phyloP scores from a whole-genome alignment of 2,888 invertebrate genomes.

The Drosophila parthenogenetica region DNA sequence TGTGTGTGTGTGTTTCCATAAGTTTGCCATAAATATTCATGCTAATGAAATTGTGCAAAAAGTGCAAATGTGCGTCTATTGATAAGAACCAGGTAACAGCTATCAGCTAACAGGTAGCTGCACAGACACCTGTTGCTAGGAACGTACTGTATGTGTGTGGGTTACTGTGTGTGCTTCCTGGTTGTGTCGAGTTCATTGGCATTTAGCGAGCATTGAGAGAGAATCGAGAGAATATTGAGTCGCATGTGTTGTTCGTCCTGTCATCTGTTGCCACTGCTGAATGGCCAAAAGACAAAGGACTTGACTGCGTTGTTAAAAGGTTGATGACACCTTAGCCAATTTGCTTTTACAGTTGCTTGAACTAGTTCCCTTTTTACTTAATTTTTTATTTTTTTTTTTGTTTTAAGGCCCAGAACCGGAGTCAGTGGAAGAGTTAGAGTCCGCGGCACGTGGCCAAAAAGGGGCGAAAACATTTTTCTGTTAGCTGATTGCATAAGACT shows the following conservation, averaged over 20 bases:
- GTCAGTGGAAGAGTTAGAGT: constrained; percentile 8
- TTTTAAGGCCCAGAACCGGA: neutral
- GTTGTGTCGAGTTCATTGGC: constrained; percentile 68
- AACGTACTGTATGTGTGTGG: constrained; percentile 4
- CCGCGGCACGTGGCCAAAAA: constrained; percentile 69
- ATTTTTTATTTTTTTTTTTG: no score
- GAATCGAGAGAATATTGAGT: constrained; percentile 32
- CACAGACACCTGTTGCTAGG: constrained; percentile 65
- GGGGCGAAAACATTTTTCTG: constrained; percentile 56
- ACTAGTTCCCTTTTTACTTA: constrained; percentile 67
- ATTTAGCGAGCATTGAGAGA: constrained; percentile 29
- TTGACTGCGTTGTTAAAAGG: constrained; percentile 53
- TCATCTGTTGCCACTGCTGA: constrained; percentile 65
- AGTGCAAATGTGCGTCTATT: constrained; percentile 48
- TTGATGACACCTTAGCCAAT: constrained; percentile 74
- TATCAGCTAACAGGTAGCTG: constrained; percentile 25
- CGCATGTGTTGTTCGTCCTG: constrained; percentile 75
- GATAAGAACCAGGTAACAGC: constrained; percentile 22
- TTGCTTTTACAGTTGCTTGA: constrained; percentile 78
- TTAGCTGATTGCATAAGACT: constrained; percentile 71
- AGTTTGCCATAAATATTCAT: constrained; percentile 46
- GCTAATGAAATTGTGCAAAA: constrained; percentile 54
- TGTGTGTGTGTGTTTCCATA: neutral
- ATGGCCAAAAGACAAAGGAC: constrained; percentile 66
- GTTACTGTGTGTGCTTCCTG: constrained; percentile 62